These are phyloP conservation scores for Mimumesa dahlbomi DNA, from an alignment of 2,888 invertebrate genomes.

Conservation along the genomic window DNA sequence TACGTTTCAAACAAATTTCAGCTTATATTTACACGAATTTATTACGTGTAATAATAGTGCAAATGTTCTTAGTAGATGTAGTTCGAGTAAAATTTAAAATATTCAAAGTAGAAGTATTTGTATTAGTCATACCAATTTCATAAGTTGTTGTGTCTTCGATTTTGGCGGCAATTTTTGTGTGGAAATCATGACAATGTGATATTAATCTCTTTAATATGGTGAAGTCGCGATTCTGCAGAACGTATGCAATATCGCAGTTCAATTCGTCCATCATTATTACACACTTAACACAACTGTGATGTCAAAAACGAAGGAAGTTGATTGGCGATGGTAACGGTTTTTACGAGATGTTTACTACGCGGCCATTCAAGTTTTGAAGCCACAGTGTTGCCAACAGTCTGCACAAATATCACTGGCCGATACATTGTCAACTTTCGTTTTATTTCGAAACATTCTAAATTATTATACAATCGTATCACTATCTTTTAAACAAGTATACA, in stretches of 20 bases:
- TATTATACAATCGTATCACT: too few relatives aligned
- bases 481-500: too few relatives aligned
- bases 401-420: slow-evolving; percentile 7
- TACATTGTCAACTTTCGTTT: neutral
- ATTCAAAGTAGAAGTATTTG: neutral
- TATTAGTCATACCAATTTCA: slow-evolving; percentile 51
- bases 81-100: too few relatives aligned
- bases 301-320: neutral
- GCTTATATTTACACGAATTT: too few relatives aligned
- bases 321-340: neutral
- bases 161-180: slow-evolving; percentile 17
- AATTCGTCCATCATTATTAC: slow-evolving; percentile 29
- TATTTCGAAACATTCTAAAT: neutral
- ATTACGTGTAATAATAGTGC: too few relatives aligned
- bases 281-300: slow-evolving; percentile 15
- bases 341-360: slow-evolving; percentile 7
- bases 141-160: slow-evolving; percentile 27
- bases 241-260: slow-evolving; percentile 49
- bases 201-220: slow-evolving; percentile 51
- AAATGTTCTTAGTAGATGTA: too few relatives aligned
- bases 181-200: slow-evolving; percentile 40
- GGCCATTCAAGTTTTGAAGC: slow-evolving; percentile 12
- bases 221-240: slow-evolving; percentile 58
- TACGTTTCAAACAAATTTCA: too few relatives aligned
- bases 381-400: slow-evolving; percentile 5